Conservation (phyloP, 2,113 vertebrate species). For the Amia ocellicauda region DNA sequence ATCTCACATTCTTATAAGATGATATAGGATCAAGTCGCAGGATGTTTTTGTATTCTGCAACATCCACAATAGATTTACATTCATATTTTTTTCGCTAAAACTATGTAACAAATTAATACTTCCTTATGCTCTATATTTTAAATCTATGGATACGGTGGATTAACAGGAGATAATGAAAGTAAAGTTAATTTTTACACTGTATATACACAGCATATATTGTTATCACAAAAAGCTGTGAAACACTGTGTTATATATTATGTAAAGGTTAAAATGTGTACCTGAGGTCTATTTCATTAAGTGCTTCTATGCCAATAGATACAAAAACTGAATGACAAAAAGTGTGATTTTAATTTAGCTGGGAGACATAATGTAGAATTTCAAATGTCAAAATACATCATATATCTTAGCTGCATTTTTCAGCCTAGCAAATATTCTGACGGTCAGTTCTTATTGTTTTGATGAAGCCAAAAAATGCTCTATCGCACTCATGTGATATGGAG, state of each 20-base stretch:
- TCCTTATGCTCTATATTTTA: too few relatives aligned
- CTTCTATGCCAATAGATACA: too few relatives aligned
- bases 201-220: too few relatives aligned
- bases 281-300: too few relatives aligned
- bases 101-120: neutral
- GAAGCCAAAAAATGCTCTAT: neutral
- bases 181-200: too few relatives aligned
- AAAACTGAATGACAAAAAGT: neutral
- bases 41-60: neutral
- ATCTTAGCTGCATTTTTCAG: too few relatives aligned
- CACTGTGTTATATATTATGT: too few relatives aligned
- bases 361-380: neutral
- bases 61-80: neutral
- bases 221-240: too few relatives aligned
- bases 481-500: conserved; percentile 15
- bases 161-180: too few relatives aligned
- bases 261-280: too few relatives aligned
- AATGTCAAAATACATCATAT: neutral
- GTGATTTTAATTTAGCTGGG: neutral
- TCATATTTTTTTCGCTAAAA: neutral
- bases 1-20: conserved; percentile 50
- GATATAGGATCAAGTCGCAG: neutral
- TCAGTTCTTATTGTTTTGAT: neutral
- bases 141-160: too few relatives aligned
- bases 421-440: neutral